phyloP scores from a whole-genome alignment of 1,140 invertebrate species.

The Caenorhabditis brenneri region DNA sequence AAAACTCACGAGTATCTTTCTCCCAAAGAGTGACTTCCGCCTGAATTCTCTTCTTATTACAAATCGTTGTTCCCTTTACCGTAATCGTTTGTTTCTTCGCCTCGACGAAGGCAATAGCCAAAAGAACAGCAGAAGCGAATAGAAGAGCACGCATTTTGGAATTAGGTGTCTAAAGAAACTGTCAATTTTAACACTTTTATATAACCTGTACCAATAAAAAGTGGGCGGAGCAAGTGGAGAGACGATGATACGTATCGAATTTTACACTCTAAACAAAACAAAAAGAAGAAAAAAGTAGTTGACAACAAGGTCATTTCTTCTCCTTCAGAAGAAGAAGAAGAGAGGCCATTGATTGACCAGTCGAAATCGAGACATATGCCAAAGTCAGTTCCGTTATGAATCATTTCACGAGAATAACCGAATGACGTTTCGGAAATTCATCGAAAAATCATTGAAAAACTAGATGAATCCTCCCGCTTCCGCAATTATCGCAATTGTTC shows the following conservation, averaged over 20 bases:
- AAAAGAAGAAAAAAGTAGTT: background rate
- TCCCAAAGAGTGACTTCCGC: constrained; percentile 32
- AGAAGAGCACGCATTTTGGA: constrained; percentile 28
- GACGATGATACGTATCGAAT: background rate
- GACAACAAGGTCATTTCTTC: constrained; percentile 1
- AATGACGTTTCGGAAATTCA: too few relatives aligned
- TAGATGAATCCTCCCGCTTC: background rate
- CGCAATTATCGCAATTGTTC: constrained; percentile 1
- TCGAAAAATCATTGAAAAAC: background rate
- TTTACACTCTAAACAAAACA: constrained; percentile 37
- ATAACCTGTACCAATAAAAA: background rate
- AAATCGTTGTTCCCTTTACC: constrained; percentile 41
- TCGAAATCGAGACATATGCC: background rate
- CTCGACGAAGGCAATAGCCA: constrained; percentile 1
- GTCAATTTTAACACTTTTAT: background rate
- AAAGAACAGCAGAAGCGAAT: background rate
- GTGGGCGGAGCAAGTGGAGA: background rate
- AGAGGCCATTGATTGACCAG: background rate
- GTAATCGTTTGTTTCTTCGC: constrained; percentile 26
- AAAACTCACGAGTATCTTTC: constrained; percentile 39
- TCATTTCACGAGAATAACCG: background rate
- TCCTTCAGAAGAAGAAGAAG: background rate
- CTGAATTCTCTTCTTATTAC: constrained; percentile 33
- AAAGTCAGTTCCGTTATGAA: constrained; percentile 11
- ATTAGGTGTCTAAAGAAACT: background rate